Percentiles rank a stretch among this genome's conserved stretches.
These are phyloP conservation scores for Leptura quadrifasciata DNA, from an alignment of 2,888 invertebrate genomes.

Conservation along the genomic window DNA sequence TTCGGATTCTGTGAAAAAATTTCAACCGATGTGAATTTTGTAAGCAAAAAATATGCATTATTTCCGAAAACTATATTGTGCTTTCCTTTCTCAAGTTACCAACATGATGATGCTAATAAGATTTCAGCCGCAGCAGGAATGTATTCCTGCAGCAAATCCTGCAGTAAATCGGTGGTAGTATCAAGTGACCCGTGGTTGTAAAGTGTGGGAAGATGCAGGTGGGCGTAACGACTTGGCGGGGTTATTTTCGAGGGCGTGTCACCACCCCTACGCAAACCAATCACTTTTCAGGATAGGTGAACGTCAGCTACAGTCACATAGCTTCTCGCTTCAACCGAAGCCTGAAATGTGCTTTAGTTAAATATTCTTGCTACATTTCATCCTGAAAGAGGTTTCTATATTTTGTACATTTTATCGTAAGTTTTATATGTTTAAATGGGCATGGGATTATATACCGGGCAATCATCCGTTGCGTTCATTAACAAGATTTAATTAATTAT, in stretches of 20 bases:
- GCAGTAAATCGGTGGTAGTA: constrained; percentile 70
- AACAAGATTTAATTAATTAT: too few relatives aligned
- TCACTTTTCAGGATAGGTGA: constrained; percentile 59
- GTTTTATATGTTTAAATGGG: not conserved
- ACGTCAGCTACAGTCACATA: constrained; percentile 71
- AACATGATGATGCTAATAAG: constrained; percentile 14
- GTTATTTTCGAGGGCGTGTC: constrained; percentile 51
- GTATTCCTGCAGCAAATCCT: constrained; percentile 55
- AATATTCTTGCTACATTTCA: constrained; percentile 55
- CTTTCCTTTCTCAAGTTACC: not conserved
- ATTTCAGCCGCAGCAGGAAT: constrained; percentile 31
- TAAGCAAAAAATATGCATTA: not conserved
- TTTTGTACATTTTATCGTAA: not conserved
- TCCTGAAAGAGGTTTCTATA: constrained; percentile 20
- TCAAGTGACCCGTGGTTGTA: constrained; percentile 72
- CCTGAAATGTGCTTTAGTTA: constrained; percentile 69
- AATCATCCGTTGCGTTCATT: too few relatives aligned
- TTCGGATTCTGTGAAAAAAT: too few relatives aligned
- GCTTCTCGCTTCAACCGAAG: constrained; percentile 70
- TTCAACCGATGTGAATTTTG: too few relatives aligned
- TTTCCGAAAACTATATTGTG: not conserved
- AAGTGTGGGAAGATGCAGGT: constrained; percentile 73
- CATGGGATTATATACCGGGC: not conserved
- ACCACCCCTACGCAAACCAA: constrained; percentile 44
- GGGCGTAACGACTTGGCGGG: constrained; percentile 72